Base-by-base conservation (phyloP, 2,888 invertebrate genomes). In the Drosophila stalkeri region DNA sequence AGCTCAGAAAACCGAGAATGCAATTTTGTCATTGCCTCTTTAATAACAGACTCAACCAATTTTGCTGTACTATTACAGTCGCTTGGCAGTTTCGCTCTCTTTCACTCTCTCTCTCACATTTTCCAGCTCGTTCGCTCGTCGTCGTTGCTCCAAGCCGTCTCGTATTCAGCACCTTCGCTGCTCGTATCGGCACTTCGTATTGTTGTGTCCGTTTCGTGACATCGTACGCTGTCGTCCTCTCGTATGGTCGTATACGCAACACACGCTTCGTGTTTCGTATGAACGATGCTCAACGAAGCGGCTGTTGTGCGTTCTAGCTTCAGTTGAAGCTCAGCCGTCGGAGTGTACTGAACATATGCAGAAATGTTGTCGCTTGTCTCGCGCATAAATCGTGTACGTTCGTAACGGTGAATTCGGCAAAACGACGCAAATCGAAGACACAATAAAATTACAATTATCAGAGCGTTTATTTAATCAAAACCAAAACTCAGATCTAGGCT, bases 321-420 rank as follows among this genome's bases (percentile, higher is more conserved):
- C 81, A 92, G 92, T 92, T 92, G 90, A 86, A 91, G 92, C 91
- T 92, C 92, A 92, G 90, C 90, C 92, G 92, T 90, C 92, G 92
- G 92, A 90, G 91, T 91, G 92, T 90, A 83, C 82, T 85, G 91
- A 89, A 75, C 88, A 77, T 91, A 73, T 84, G 82, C 77, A 68
- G 44, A 75, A 77, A 88, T 85, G 81, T 68, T 80, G 90, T 68
- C 90, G 90, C 83, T 79, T 61, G 72, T 56, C 41, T 65, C 77
- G 89, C 64, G 73, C 67, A 61, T 61, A 70, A 64, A 60, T 79
- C 70, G 77, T 68, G 80, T 63, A 64, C 56, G 35, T 59, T 79
- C 69, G 72, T 68, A 69, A 62, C 57, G 64, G 75, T 27, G 46
- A 62, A 57, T n/a, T 72, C 78, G 70, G 56, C 64, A 51, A 66